Evolutionary conservation across 2,113 vertebrate species (phyloP).

Genomic region (Pluvialis apricaria): DNA sequence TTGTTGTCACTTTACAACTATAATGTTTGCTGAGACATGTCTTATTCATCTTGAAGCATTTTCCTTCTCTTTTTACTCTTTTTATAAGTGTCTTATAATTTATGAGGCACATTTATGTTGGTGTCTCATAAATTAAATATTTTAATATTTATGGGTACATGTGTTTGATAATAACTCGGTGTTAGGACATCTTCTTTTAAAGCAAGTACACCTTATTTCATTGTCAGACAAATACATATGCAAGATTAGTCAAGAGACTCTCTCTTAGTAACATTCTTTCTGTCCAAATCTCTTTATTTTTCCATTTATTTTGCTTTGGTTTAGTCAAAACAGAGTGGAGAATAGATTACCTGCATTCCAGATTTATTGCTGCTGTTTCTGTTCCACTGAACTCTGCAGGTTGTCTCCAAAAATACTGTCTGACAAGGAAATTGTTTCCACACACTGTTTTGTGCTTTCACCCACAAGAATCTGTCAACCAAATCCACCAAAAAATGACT

Average conservation of each 20-base stretch:
- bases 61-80: neutral
- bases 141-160: neutral
- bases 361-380: neutral
- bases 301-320: neutral
- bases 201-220: neutral
- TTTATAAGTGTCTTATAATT: neutral
- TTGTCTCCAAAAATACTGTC: slow-evolving; percentile 14
- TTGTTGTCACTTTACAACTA: neutral
- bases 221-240: neutral
- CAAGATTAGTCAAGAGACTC: neutral
- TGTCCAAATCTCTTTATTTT: neutral
- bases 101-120: neutral
- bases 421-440: slow-evolving; percentile 44
- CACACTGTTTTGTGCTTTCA: neutral
- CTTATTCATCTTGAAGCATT: neutral
- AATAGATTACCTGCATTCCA: neutral
- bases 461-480: neutral
- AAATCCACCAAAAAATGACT: neutral
- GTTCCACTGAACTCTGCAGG: neutral
- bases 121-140: neutral
- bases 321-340: neutral
- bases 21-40: neutral
- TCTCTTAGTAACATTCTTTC: neutral
- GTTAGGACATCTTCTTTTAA: neutral
- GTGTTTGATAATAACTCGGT: neutral